Conservation (phyloP, 2,888 invertebrate species). For the Plagiodera versicolora region DNA sequence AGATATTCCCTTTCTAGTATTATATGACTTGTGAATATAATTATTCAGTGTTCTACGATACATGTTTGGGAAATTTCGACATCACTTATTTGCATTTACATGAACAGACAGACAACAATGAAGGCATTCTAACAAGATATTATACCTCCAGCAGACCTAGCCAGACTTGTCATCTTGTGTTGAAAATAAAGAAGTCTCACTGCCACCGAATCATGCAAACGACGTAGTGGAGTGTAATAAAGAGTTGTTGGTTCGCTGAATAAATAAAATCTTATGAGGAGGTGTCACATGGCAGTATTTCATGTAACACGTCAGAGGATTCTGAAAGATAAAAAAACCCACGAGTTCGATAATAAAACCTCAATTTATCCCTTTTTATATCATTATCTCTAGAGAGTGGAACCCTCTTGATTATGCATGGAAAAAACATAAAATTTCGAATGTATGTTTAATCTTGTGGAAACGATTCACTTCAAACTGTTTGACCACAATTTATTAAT, state of each 20-base stretch:
- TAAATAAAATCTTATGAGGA: constrained; percentile 20
- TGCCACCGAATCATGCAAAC: constrained; percentile 10
- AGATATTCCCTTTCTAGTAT: neutral
- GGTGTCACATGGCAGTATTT: constrained; percentile 9
- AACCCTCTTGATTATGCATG: constrained; percentile 10
- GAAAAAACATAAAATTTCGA: neutral
- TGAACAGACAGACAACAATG: neutral
- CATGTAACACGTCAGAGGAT: constrained; percentile 1
- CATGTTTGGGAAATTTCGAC: neutral
- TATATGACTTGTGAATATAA: neutral
- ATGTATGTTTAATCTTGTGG: neutral
- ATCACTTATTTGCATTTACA: neutral
- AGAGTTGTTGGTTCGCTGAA: constrained; percentile 24
- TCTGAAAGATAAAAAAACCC: neutral
- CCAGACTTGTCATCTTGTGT: constrained; percentile 10
- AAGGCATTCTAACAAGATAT: neutral
- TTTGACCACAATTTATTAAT: constrained; percentile 8
- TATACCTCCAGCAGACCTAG: constrained; percentile 1
- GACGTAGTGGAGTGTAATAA: constrained; percentile 14
- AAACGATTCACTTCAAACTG: neutral
- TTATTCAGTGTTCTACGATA: neutral
- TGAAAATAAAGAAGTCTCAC: neutral
- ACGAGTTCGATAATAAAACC: constrained; percentile 1
- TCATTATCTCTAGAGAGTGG: no score
- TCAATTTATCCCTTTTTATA: no score